Conservation (phyloP, 2,113 vertebrate species). For the Laticauda laticaudata region DNA sequence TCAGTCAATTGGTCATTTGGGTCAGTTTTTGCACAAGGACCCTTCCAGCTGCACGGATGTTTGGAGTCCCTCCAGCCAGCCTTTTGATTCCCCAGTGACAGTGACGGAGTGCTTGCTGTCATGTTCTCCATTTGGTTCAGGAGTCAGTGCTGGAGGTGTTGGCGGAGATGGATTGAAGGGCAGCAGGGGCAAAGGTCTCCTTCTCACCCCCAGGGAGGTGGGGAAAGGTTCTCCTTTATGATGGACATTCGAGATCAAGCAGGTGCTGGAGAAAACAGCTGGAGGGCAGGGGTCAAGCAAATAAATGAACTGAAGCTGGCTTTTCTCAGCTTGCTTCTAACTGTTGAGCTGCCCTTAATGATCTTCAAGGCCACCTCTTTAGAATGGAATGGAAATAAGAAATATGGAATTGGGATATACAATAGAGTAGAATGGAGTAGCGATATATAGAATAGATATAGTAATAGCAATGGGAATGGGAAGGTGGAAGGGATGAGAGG, state of each 20-base stretch:
- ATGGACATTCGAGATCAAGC: not conserved
- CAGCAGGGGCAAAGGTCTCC: not conserved
- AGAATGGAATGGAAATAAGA: too few species aligned
- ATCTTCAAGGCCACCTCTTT: not conserved
- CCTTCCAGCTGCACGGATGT: not conserved
- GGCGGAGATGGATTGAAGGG: not conserved
- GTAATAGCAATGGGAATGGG: too few species aligned
- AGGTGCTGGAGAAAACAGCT: not conserved
- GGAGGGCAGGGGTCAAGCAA: not conserved
- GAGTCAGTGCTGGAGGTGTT: not conserved
- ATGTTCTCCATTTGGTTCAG: not conserved
- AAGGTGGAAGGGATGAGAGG: too few species aligned
- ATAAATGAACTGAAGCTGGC: not conserved
- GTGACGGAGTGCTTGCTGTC: not conserved
- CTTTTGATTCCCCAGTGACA: not conserved
- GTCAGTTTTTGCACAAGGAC: too few species aligned
- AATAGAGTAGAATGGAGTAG: too few species aligned
- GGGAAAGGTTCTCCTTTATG: not conserved
- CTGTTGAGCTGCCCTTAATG: not conserved
- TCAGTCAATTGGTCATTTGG: accelerated
- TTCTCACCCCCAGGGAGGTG: not conserved
- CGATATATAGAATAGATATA: too few species aligned
- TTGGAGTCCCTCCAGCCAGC: too few species aligned
- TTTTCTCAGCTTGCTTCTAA: not conserved
- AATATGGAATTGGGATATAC: too few species aligned